Conservation (phyloP, 2,888 invertebrate species). For the Epirrita christyi region DNA sequence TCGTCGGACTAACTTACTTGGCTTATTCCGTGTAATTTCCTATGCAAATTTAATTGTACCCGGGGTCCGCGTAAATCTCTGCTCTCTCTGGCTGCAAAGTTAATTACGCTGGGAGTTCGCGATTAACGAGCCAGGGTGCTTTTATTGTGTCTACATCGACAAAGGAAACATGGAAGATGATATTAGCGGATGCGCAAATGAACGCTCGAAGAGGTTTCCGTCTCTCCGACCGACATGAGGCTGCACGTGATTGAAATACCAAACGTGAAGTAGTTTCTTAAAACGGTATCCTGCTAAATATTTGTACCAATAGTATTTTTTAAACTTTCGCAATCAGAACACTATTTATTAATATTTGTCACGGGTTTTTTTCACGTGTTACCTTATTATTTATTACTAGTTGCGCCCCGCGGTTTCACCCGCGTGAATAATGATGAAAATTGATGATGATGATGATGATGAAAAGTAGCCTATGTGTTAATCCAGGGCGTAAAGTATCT, state of each 20-base stretch:
- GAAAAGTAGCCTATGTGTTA: too few species aligned
- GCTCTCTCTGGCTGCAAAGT: conserved; percentile 75
- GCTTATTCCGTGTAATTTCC: conserved; percentile 80
- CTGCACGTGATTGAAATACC: conserved; percentile 15
- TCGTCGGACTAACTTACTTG: conserved; percentile 74
- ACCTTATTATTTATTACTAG: too few species aligned
- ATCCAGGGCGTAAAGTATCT: too few species aligned
- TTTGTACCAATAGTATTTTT: too few species aligned
- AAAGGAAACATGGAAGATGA: conserved; percentile 67
- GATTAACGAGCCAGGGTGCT: conserved; percentile 76
- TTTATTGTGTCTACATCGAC: conserved; percentile 78
- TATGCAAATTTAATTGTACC: conserved; percentile 85
- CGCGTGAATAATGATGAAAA: too few species aligned
- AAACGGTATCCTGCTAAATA: too few species aligned
- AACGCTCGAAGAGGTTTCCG: conserved; percentile 26
- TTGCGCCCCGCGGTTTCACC: too few species aligned
- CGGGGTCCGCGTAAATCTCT: conserved; percentile 81
- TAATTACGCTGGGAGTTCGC: conserved; percentile 78
- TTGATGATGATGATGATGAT: too few species aligned
- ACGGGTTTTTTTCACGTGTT: too few species aligned
- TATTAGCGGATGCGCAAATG: conserved; percentile 54
- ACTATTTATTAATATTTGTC: too few species aligned
- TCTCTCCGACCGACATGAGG: conserved; percentile 2
- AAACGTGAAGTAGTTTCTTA: neutral
- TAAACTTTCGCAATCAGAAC: too few species aligned